Conservation (phyloP, 2,888 invertebrate genomes). For the Plemyria rubiginata region DNA sequence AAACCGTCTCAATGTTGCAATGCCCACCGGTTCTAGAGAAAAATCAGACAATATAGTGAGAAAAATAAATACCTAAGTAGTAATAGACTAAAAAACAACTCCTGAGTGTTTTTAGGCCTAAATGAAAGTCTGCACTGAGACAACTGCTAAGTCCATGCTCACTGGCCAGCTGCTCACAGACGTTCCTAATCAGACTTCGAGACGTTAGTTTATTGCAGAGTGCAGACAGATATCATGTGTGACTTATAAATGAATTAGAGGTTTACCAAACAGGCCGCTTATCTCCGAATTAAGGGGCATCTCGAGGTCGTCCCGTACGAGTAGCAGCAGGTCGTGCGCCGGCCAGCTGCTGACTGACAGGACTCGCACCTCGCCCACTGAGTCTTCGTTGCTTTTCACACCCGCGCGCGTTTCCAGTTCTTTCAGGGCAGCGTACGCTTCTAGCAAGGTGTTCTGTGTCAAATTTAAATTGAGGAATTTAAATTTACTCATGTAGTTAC, state of each 20-base stretch:
- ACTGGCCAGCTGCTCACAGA: background rate
- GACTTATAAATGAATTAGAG: background rate
- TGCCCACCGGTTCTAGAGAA: background rate
- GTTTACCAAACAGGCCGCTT: constrained; percentile 58
- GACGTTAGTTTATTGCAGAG: background rate
- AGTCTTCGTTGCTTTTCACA: constrained; percentile 50
- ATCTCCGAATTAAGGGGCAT: constrained; percentile 56
- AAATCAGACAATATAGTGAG: background rate
- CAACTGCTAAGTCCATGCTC: background rate
- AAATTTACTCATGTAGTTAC: no score
- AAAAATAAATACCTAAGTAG: no score
- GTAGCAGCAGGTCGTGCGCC: constrained; percentile 67
- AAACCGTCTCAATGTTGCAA: background rate
- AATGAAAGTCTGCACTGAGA: background rate
- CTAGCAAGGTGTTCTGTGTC: constrained; percentile 64
- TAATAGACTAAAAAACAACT: no score
- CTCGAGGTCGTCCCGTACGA: constrained; percentile 61
- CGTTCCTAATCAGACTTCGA: background rate
- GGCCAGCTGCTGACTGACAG: constrained; percentile 73
- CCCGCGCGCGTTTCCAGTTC: constrained; percentile 67
- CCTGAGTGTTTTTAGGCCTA: background rate
- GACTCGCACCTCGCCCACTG: constrained; percentile 64
- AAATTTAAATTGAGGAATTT: constrained; percentile 1
- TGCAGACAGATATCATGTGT: background rate
- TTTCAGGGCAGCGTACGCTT: constrained; percentile 63